These are phyloP conservation scores for Vannuccia rotundouncinata DNA, from an alignment of 2,888 invertebrate species.

Conservation along the genomic window DNA sequence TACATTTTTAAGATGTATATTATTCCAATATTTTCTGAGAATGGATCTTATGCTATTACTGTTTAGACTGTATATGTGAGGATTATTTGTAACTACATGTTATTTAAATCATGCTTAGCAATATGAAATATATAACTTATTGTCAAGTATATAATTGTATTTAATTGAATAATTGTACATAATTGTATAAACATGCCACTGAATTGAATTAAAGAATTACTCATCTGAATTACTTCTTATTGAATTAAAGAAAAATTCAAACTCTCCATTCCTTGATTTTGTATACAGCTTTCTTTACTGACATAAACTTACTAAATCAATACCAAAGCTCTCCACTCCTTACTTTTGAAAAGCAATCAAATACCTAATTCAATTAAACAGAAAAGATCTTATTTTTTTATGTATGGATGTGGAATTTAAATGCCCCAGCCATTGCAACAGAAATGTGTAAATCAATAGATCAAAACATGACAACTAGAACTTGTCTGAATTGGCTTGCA, in stretches of 20 bases:
- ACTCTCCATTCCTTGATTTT: background rate
- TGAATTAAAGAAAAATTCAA: background rate
- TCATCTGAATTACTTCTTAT: background rate
- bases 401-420: background rate
- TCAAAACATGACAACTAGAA: constrained; percentile 26
- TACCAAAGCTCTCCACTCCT: background rate
- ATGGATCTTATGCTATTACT: too few relatives aligned
- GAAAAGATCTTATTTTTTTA: background rate
- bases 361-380: background rate
- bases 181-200: too few relatives aligned
- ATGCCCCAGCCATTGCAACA: constrained; percentile 15
- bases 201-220: too few relatives aligned
- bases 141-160: too few relatives aligned
- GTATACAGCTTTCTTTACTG: background rate
- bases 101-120: too few relatives aligned
- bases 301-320: background rate
- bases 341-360: background rate
- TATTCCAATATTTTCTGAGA: too few relatives aligned
- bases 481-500: constrained; percentile 14
- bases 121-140: too few relatives aligned
- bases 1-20: too few relatives aligned
- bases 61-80: too few relatives aligned
- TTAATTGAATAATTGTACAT: too few relatives aligned
- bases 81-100: too few relatives aligned
- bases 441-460: constrained; percentile 2